Conservation (phyloP, 2,797 vertebrate genomes). For the Acomys russatus region DNA sequence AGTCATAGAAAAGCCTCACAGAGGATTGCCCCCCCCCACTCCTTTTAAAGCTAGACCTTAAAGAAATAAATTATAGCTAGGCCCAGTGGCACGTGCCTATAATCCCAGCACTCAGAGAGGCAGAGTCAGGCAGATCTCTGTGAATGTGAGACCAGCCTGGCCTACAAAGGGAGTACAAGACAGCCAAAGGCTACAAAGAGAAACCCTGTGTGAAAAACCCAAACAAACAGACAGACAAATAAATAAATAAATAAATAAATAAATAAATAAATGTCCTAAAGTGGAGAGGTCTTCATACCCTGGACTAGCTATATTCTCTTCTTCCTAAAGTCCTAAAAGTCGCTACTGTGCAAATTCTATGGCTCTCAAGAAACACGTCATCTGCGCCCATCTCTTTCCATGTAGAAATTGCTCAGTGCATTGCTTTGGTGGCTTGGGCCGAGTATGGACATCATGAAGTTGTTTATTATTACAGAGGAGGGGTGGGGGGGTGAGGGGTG, state of each 20-base stretch:
- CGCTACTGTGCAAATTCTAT: not conserved
- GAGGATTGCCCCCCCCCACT: not conserved
- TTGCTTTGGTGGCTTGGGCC: not conserved
- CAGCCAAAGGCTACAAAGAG: too few species aligned
- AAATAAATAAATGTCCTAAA: not conserved
- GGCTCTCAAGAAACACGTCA: not conserved
- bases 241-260: too few species aligned
- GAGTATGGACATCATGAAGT: not conserved
- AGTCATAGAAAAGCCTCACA: not conserved
- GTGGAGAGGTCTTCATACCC: not conserved
- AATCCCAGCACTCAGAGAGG: too few species aligned
- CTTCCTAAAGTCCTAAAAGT: not conserved
- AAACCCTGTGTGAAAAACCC: too few species aligned
- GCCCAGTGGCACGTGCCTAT: too few species aligned
- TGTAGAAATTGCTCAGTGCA: not conserved
- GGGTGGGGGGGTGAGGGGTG: too few species aligned
- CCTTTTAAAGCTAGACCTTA: not conserved
- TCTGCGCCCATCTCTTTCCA: not conserved
- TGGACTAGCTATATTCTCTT: not conserved
- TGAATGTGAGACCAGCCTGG: too few species aligned
- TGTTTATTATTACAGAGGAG: not conserved
- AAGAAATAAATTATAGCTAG: not conserved
- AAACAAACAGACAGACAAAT: too few species aligned
- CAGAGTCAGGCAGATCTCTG: too few species aligned
- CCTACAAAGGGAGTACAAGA: too few species aligned